Percentiles rank a stretch among this genome's conserved stretches.
Conservation (phyloP, 53 echinoderm and acorn worm species). For the Actinopyga echinites region DNA sequence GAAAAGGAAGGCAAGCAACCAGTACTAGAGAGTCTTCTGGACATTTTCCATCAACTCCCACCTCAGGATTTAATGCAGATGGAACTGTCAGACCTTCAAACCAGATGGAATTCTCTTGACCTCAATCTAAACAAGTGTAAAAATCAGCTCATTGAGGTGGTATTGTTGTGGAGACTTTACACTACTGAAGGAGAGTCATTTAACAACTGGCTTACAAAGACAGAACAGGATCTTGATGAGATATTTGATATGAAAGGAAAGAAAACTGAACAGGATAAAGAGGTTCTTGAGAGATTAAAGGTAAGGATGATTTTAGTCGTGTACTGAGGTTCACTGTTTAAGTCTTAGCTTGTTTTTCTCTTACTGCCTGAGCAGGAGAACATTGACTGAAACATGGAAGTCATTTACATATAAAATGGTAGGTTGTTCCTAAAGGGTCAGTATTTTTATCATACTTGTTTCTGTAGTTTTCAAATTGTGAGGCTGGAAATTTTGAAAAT, state of each 20-base stretch:
- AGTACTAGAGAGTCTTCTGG: not conserved
- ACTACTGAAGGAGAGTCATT: not conserved
- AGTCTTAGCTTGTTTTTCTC: too few relatives aligned
- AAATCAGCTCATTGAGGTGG: not conserved
- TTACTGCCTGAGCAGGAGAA: too few relatives aligned
- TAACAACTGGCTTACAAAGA: not conserved
- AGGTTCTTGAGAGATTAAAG: not conserved
- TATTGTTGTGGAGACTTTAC: not conserved
- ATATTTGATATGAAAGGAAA: not conserved
- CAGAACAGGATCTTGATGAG: not conserved
- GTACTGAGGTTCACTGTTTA: too few relatives aligned
- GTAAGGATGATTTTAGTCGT: not conserved
- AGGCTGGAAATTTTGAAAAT: too few relatives aligned
- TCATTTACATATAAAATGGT: too few relatives aligned
- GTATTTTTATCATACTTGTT: too few relatives aligned
- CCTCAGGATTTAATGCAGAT: not conserved
- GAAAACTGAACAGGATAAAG: not conserved
- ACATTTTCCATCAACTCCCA: not conserved
- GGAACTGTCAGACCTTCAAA: not conserved
- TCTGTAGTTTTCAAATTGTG: too few relatives aligned
- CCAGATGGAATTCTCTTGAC: not conserved
- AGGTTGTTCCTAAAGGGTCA: too few relatives aligned
- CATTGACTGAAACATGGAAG: too few relatives aligned
- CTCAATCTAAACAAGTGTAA: not conserved
- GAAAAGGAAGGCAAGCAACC: slow-evolving; percentile 14